A percentile compares a stretch with the other conserved stretches of the same genome.
These are phyloP conservation scores for Rhinophrynus dorsalis DNA, from an alignment of 2,797 vertebrate species.

Conservation along the genomic window DNA sequence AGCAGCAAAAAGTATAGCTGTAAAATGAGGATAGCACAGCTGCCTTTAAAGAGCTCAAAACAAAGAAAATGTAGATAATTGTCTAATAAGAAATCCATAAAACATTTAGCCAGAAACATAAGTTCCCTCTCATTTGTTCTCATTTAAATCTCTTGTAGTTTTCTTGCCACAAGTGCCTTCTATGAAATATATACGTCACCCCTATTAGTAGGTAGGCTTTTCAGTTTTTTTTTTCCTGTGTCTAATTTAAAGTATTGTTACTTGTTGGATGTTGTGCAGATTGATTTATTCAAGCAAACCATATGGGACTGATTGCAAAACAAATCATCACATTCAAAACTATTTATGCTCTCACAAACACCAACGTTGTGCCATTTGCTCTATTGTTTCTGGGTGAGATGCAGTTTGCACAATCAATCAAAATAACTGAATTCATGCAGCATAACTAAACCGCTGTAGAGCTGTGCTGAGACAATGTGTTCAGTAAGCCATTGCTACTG, in stretches of 20 bases:
- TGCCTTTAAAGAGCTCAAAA: constrained; percentile 44
- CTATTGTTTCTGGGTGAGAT: constrained; percentile 42
- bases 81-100: constrained; percentile 51
- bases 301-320: constrained; percentile 52
- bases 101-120: constrained; percentile 50
- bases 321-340: constrained; percentile 50
- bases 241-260: constrained; percentile 50
- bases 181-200: constrained; percentile 50
- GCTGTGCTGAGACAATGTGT: too few species aligned
- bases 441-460: neutral
- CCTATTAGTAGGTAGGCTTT: constrained; percentile 50
- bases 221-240: constrained; percentile 41
- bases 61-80: constrained; percentile 46
- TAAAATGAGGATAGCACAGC: constrained; percentile 24
- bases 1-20: neutral
- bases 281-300: constrained; percentile 50
- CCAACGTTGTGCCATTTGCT: constrained; percentile 48
- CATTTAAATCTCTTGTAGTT: constrained; percentile 48
- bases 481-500: too few species aligned
- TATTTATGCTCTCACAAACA: constrained; percentile 47
- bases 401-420: constrained; percentile 36
- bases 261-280: constrained; percentile 45
- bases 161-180: constrained; percentile 41
- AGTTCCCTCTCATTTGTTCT: constrained; percentile 43
- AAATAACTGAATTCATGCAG: neutral